Base-by-base conservation (phyloP, 1,140 invertebrate genomes). In the Drosophila baimaii region DNA sequence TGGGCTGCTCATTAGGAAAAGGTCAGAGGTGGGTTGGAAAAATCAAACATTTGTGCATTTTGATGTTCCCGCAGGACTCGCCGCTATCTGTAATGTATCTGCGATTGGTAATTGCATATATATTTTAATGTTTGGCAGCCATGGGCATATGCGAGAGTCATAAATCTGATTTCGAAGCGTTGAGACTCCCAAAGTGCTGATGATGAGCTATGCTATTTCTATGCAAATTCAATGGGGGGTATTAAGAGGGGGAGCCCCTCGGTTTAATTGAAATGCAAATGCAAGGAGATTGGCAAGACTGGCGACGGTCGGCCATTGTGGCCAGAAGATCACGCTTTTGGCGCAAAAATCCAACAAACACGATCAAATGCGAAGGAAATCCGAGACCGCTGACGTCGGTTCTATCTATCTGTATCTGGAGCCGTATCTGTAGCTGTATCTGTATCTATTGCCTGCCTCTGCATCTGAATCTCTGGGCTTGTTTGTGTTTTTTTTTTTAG, bases 121-220 rank as follows among this genome's bases (percentile, higher is more conserved):
- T 80, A 56, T n/a, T 57, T 62, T 0, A 58, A 44, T 65, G 39
- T 73, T 54, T 35, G 25, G 17, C 9, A 17, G 10, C 23, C 31
- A 7, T 52, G 51, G 84, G 77, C 84, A 89, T 89, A 88, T 88
- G 84, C 72, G 63, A 62, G 41, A 64, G 52, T 56, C 84, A 88
- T 88, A 88, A 88, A 88, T 88, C 79, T 62, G 64, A 61, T 78
- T 80, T 84, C 81, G 81, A 84, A 77, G 83, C 77, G 27, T 29
- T 29, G 27, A 29, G 31, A 19, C 19, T 41, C 59, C 47, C 33
- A 35, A 31, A 25, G 9, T 29, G 54, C 66, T 82, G 86, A 90
- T 90, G 88, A 90, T 90, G 86, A 90, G 81, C 86, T 90, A 90
- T 80, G 82, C 80, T 73, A 64, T 90, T 90, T 90, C 70, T 86